Conservation (phyloP, 2,888 invertebrate species). For the Patella ulyssiponensis region DNA sequence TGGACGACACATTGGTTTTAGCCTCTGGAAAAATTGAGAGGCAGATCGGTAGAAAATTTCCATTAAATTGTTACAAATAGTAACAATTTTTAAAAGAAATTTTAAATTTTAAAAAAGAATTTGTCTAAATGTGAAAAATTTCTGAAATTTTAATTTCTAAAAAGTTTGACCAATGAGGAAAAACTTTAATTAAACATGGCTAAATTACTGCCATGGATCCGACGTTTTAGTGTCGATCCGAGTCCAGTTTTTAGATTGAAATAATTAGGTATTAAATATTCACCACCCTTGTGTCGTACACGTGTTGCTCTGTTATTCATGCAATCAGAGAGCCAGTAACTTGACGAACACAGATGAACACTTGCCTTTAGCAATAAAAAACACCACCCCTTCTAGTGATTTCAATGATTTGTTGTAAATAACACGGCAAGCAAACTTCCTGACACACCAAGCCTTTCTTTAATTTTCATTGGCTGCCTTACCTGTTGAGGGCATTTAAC, state of each 20-base stretch:
- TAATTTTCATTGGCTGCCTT: conserved; percentile 48
- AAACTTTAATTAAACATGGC: not conserved
- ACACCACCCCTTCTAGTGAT: conserved; percentile 33
- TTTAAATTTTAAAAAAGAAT: too few species aligned
- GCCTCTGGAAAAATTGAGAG: not conserved
- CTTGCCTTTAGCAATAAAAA: not conserved
- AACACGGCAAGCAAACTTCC: conserved; percentile 36
- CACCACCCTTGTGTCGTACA: not conserved
- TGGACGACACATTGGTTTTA: conserved; percentile 11
- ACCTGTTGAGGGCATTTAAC: conserved; percentile 99
- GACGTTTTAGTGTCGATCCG: not conserved
- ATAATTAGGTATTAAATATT: not conserved
- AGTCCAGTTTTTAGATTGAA: not conserved
- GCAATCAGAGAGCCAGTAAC: conserved; percentile 17
- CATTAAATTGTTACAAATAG: too few species aligned
- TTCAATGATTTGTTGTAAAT: conserved; percentile 23
- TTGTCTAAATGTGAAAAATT: too few species aligned
- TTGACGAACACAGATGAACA: not conserved
- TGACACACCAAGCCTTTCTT: conserved; percentile 16
- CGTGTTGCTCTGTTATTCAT: conserved; percentile 4
- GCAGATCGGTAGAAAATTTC: not conserved
- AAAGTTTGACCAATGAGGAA: too few species aligned
- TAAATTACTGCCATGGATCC: conserved; percentile 7
- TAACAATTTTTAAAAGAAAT: too few species aligned
- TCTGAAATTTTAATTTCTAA: too few species aligned